Evolutionary conservation across 2,888 invertebrate species (phyloP).

Genomic region (Lycaena phlaeas): DNA sequence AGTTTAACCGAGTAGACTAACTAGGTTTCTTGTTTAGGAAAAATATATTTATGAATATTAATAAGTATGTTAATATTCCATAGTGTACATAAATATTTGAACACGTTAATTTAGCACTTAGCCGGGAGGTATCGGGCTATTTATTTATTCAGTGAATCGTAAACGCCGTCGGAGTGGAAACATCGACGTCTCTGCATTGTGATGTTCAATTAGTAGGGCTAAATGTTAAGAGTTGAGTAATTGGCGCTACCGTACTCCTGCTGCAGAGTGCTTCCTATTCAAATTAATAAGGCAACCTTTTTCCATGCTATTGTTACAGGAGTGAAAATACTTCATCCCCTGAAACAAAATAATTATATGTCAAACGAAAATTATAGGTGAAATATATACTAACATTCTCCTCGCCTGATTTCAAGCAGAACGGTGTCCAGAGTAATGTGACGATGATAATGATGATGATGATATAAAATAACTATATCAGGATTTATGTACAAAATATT

Average conservation of each 20-base stretch:
- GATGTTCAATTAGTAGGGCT: conserved; percentile 50
- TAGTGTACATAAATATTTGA: conserved; percentile 12
- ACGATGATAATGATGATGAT: too few relatives aligned
- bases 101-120: conserved; percentile 12
- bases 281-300: background rate
- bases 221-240: conserved; percentile 29
- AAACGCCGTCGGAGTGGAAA: conserved; percentile 47
- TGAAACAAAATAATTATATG: too few relatives aligned
- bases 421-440: too few relatives aligned
- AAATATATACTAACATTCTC: too few relatives aligned
- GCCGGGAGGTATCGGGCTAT: conserved; percentile 33
- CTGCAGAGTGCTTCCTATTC: background rate
- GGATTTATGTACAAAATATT: too few relatives aligned
- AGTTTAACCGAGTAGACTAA: too few relatives aligned
- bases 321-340: background rate
- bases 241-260: conserved; percentile 24
- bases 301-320: background rate
- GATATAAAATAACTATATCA: too few relatives aligned
- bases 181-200: conserved; percentile 50
- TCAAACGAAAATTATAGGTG: too few relatives aligned
- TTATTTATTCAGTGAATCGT: conserved; percentile 57
- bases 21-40: too few relatives aligned
- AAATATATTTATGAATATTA: too few relatives aligned
- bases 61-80: background rate
- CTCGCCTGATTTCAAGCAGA: too few relatives aligned